phyloP scores from a whole-genome alignment of 2,797 vertebrate species.

The Coccyzus lansbergi region DNA sequence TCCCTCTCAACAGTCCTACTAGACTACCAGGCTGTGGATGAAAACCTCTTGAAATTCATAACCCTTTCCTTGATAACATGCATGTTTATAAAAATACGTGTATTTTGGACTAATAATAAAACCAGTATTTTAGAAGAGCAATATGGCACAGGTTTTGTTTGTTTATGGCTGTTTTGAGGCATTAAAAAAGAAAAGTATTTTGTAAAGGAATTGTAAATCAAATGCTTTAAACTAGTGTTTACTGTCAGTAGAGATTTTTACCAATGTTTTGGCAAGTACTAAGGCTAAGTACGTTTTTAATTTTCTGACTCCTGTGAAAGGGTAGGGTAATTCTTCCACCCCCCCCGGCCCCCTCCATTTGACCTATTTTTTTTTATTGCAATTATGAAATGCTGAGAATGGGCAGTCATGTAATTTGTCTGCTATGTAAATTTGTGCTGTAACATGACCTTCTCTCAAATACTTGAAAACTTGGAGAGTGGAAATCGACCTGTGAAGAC shows the following conservation, averaged over 20 bases:
- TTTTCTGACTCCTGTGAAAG: conserved; percentile 3
- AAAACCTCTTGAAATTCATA: background rate
- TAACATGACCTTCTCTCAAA: conserved; percentile 66
- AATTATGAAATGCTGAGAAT: conserved; percentile 55
- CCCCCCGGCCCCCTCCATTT: background rate
- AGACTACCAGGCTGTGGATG: background rate
- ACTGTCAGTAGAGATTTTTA: background rate
- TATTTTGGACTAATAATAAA: background rate
- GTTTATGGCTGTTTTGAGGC: background rate
- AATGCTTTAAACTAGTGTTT: background rate
- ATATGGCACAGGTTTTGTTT: background rate
- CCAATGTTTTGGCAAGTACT: background rate
- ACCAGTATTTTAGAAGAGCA: background rate
- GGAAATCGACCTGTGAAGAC: conserved; percentile 77
- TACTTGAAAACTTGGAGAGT: conserved; percentile 71
- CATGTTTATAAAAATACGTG: background rate
- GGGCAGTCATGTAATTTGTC: conserved; percentile 58
- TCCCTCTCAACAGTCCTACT: background rate
- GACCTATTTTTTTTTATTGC: conserved; percentile 50
- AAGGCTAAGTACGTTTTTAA: background rate
- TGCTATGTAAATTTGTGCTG: conserved; percentile 51
- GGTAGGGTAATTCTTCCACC: background rate
- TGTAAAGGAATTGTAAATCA: background rate
- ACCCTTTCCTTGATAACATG: background rate
- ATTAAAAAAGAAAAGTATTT: background rate